phyloP scores from a whole-genome alignment of 2,888 invertebrate species.

The Apocheima hispidaria region DNA sequence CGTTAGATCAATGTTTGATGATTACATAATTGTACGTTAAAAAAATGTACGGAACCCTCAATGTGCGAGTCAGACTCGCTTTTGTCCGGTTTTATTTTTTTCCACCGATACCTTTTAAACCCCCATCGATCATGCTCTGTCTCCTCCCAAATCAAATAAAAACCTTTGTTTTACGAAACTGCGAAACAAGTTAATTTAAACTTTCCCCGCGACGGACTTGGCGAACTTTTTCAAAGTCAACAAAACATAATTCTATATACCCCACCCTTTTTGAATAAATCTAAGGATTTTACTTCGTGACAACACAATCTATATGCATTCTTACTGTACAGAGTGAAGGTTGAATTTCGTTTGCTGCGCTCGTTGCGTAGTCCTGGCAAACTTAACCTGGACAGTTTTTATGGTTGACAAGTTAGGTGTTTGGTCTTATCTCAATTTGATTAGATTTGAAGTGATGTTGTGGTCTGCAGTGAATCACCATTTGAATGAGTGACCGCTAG shows the following conservation, averaged over 20 bases:
- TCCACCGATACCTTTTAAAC: constrained; percentile 3
- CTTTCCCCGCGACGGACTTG: constrained; percentile 39
- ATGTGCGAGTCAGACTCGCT: too few relatives aligned
- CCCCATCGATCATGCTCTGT: constrained; percentile 20
- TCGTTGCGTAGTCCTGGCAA: background rate
- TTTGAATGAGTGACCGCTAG: background rate
- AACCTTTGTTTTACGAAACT: constrained; percentile 29
- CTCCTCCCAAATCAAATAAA: constrained; percentile 12
- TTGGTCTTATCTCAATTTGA: background rate
- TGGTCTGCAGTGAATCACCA: background rate
- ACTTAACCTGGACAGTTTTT: background rate
- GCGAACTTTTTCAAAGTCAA: constrained; percentile 58
- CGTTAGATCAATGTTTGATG: too few relatives aligned
- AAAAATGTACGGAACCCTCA: too few relatives aligned
- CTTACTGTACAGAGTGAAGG: background rate
- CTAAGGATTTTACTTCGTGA: constrained; percentile 15
- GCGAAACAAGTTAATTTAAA: constrained; percentile 40
- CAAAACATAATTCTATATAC: constrained; percentile 44
- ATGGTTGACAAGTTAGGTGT: background rate
- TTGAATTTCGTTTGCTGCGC: background rate
- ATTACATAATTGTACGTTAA: too few relatives aligned
- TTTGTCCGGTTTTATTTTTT: background rate
- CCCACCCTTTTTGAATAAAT: constrained; percentile 32
- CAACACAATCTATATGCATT: background rate
- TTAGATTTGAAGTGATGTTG: background rate